Evolutionary conservation across 2,113 vertebrate genomes (phyloP).

Genomic region (Girardinichthys multiradiatus): DNA sequence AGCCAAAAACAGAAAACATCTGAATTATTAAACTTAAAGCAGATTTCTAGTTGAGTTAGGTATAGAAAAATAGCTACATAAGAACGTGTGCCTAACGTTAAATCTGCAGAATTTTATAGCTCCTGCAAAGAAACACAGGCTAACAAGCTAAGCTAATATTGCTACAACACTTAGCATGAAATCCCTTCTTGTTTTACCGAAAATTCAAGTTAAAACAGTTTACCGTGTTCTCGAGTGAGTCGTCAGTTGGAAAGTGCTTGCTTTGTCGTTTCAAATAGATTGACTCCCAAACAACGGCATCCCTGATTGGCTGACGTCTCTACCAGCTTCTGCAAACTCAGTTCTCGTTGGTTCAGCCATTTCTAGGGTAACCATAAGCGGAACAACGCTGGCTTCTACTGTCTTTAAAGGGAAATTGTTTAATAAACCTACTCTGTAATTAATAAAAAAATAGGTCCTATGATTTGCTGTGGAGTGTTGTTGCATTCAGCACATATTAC

Average conservation of each 20-base stretch:
- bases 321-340: neutral
- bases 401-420: neutral
- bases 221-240: neutral
- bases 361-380: constrained; percentile 64
- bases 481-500: too few relatives aligned
- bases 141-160: neutral
- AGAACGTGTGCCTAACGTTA: neutral
- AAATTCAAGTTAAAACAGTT: neutral
- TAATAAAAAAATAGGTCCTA: too few relatives aligned
- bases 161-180: neutral
- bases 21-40: too few relatives aligned
- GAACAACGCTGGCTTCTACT: constrained; percentile 24
- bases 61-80: too few relatives aligned
- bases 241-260: constrained; percentile 63
- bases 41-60: too few relatives aligned
- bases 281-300: constrained; percentile 47
- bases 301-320: constrained; percentile 62
- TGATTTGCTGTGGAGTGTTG: too few relatives aligned
- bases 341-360: constrained; percentile 67
- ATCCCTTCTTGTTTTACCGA: constrained; percentile 18
- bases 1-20: neutral
- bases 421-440: neutral
- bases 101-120: neutral
- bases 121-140: neutral
- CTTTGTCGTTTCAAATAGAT: constrained; percentile 71